These are phyloP conservation scores for Rhabdomys pumilio DNA, from an alignment of 2,797 vertebrate genomes.

Conservation along the genomic window DNA sequence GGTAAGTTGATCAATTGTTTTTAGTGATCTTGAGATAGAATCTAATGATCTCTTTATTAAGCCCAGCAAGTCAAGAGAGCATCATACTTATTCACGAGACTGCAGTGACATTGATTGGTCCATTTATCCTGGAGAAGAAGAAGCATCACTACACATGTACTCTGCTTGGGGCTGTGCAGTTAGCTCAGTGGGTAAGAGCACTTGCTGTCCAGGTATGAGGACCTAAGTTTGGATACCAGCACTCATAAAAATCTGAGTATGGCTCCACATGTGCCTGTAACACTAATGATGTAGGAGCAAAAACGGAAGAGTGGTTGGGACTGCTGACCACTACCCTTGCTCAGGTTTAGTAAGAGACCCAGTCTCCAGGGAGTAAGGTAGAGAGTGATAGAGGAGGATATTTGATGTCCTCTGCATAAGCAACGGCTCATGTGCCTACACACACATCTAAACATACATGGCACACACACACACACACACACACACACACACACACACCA, in stretches of 20 bases:
- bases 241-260: not conserved
- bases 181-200: not conserved
- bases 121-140: not conserved
- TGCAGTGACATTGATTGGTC: not conserved
- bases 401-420: not conserved
- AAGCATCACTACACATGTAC: not conserved
- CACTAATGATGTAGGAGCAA: not conserved
- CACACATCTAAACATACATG: not conserved
- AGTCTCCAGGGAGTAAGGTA: not conserved
- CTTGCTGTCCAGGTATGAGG: not conserved
- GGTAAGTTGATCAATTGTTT: not conserved
- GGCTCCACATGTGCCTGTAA: not conserved
- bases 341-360: not conserved
- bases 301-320: not conserved
- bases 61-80: constrained; percentile 2
- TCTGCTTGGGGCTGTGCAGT: not conserved
- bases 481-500: not conserved
- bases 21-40: constrained; percentile 38
- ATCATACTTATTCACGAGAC: not conserved
- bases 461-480: too few relatives aligned
- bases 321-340: not conserved
- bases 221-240: not conserved
- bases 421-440: not conserved
- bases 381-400: not conserved
- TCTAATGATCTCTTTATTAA: constrained; percentile 52